Conservation (phyloP, 2,113 vertebrate species). For the Gallinago jamesoni region DNA sequence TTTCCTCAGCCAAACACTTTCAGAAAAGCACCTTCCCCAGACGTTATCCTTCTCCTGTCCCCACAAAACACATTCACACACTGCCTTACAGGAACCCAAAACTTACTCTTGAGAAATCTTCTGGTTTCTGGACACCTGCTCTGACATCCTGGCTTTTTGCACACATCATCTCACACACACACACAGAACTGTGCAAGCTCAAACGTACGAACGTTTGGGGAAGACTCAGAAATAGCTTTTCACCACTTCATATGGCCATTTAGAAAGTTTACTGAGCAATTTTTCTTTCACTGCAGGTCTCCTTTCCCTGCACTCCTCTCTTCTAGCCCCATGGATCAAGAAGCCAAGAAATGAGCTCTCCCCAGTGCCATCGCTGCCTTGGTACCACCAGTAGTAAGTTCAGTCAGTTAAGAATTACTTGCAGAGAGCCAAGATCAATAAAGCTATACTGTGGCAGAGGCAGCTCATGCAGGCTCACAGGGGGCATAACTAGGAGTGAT, state of each 20-base stretch:
- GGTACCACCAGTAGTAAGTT: not conserved
- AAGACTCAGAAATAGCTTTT: not conserved
- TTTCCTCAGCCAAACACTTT: not conserved
- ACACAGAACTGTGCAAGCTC: not conserved
- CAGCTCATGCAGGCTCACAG: not conserved
- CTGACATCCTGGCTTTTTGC: not conserved
- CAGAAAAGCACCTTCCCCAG: not conserved
- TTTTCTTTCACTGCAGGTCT: not conserved
- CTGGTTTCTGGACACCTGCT: not conserved
- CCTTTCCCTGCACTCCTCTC: not conserved
- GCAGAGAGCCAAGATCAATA: slow-evolving; percentile 20
- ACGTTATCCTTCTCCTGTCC: not conserved
- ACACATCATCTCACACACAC: not conserved
- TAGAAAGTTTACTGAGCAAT: not conserved
- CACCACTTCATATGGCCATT: not conserved
- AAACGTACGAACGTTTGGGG: not conserved
- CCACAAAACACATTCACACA: not conserved
- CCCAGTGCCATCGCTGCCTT: not conserved
- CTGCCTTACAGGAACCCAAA: not conserved
- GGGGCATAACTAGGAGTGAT: slow-evolving; percentile 44
- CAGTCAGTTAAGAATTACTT: not conserved
- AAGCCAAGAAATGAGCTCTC: not conserved
- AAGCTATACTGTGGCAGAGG: not conserved
- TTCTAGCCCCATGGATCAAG: not conserved
- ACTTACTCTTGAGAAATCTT: not conserved